Conservation (phyloP, 2,113 vertebrate species). For the Pyrgilauda ruficollis region DNA sequence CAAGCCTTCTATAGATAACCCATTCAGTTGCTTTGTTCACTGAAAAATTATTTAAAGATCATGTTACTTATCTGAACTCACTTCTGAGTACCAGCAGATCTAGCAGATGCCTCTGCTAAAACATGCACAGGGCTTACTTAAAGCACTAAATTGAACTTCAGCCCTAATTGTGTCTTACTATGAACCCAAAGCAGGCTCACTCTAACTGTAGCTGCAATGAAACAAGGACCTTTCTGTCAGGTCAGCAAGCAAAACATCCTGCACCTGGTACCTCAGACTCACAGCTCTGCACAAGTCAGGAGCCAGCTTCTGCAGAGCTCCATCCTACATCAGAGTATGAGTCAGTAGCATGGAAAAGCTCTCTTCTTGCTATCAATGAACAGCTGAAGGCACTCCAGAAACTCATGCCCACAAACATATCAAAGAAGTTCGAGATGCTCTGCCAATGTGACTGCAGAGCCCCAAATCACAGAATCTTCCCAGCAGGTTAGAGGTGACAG, state of each 20-base stretch:
- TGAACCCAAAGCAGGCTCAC: not conserved
- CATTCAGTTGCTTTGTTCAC: not conserved
- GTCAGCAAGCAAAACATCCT: not conserved
- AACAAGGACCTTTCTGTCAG: not conserved
- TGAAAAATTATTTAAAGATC: not conserved
- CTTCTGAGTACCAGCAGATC: not conserved
- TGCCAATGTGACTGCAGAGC: not conserved
- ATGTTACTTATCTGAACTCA: not conserved
- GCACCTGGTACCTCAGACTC: not conserved
- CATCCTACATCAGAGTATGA: not conserved
- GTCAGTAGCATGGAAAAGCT: not conserved
- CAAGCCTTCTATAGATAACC: not conserved
- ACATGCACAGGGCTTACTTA: not conserved
- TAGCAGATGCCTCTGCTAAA: not conserved
- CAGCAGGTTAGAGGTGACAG: not conserved
- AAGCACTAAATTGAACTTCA: not conserved
- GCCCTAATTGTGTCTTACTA: not conserved
- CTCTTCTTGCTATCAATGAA: not conserved
- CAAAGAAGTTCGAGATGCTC: not conserved
- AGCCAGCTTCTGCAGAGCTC: not conserved
- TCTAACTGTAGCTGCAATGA: not conserved
- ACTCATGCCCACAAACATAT: not conserved
- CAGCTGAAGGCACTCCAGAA: slow-evolving; percentile 39
- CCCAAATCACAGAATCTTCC: not conserved
- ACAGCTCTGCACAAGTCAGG: not conserved